Conservation (phyloP, 2,113 vertebrate genomes). For the Psilopogon haemacephalus region DNA sequence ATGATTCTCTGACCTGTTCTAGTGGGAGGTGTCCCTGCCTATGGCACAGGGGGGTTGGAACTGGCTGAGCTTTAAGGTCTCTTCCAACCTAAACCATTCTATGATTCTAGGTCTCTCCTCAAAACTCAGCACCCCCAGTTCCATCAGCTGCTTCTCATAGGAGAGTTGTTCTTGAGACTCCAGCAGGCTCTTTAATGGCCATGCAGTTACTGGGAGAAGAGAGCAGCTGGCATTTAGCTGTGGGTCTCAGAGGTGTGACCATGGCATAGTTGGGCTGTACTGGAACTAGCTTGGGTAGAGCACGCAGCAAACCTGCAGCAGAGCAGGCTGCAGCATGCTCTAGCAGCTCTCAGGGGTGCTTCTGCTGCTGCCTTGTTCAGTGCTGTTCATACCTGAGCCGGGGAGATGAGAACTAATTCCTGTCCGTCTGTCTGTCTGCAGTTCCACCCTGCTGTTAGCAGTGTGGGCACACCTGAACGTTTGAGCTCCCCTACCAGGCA, state of each 20-base stretch:
- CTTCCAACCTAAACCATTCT: too few species aligned
- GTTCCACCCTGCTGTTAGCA: not conserved
- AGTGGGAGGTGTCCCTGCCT: too few species aligned
- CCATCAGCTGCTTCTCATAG: too few species aligned
- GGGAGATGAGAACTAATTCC: not conserved
- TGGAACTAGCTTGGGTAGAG: not conserved
- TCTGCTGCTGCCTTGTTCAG: not conserved
- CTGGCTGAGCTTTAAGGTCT: too few species aligned
- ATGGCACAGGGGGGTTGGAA: too few species aligned
- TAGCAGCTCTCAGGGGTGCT: accelerated
- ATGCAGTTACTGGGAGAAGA: accelerated
- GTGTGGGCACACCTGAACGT: not conserved
- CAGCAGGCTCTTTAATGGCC: too few species aligned
- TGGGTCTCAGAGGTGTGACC: not conserved
- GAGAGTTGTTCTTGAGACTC: too few species aligned
- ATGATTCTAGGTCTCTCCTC: too few species aligned
- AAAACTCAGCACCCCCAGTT: too few species aligned
- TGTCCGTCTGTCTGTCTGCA: not conserved
- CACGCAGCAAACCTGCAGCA: not conserved
- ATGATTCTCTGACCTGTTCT: too few species aligned
- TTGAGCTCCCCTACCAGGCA: not conserved
- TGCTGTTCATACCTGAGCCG: not conserved
- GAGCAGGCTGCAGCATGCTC: not conserved
- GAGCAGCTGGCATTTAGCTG: not conserved
- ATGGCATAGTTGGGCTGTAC: not conserved